Percentiles rank a stretch among this genome's conserved stretches.
Conservation (phyloP, 1,140 invertebrate species). For the Nomia melanderi region DNA sequence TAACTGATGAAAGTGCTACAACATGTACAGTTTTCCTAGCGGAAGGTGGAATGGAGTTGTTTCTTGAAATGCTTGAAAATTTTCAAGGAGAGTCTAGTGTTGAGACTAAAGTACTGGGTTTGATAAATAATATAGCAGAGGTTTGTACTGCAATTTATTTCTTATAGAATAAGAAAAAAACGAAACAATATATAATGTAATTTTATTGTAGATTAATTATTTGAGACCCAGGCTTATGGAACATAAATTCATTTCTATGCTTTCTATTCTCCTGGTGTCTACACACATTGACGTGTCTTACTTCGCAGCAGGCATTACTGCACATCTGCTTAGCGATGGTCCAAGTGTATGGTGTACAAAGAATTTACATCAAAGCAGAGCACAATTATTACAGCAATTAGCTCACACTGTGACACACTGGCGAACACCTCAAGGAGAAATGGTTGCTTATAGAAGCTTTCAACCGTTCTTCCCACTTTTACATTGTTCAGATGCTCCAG, state of each 20-base stretch:
- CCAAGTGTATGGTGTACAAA: slow-evolving; percentile 80
- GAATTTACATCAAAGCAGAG: slow-evolving; percentile 71
- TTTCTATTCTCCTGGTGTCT: slow-evolving; percentile 85
- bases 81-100: slow-evolving; percentile 86
- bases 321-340: slow-evolving; percentile 87
- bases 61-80: slow-evolving; percentile 85
- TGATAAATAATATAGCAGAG: slow-evolving; percentile 92
- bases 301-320: slow-evolving; percentile 91
- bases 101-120: slow-evolving; percentile 90
- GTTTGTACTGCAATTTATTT: slow-evolving; percentile 77
- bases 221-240: slow-evolving; percentile 85
- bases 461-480: slow-evolving; percentile 89
- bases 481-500: slow-evolving; percentile 83
- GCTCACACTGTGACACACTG: slow-evolving; percentile 85
- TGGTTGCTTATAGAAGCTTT: slow-evolving; percentile 93
- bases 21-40: slow-evolving; percentile 89
- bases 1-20: slow-evolving; percentile 89
- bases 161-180: neutral
- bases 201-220: slow-evolving; percentile 69
- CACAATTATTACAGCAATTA: slow-evolving; percentile 83
- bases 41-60: slow-evolving; percentile 87
- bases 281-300: slow-evolving; percentile 90
- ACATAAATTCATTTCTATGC: slow-evolving; percentile 84
- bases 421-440: slow-evolving; percentile 88
- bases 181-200: neutral